Evolutionary conservation across 2,797 vertebrate species (phyloP).

Genomic region (Podargus strigoides): DNA sequence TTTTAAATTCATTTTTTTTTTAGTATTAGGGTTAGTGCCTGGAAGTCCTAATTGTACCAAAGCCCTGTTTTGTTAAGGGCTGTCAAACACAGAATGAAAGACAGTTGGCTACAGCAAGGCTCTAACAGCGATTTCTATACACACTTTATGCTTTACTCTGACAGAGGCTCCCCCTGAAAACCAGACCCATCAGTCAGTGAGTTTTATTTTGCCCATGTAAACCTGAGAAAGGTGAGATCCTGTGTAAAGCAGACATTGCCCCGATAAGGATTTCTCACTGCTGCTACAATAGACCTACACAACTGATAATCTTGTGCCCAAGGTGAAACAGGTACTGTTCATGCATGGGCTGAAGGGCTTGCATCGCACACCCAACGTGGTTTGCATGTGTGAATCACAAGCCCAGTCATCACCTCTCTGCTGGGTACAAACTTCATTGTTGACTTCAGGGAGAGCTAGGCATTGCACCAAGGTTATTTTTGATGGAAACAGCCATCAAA

Average conservation of each 20-base stretch:
- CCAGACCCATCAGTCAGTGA: neutral
- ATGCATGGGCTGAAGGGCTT: neutral
- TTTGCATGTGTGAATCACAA: fast-evolving
- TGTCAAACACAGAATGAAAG: neutral
- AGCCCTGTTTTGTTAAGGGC: neutral
- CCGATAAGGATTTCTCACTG: neutral
- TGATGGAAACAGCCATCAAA: neutral
- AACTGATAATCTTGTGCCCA: neutral
- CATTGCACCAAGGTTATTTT: neutral
- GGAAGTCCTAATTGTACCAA: neutral
- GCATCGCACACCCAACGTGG: fast-evolving
- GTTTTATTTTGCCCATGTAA: neutral
- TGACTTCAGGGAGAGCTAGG: neutral
- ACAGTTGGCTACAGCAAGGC: neutral
- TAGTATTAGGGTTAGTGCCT: neutral
- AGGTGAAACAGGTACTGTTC: neutral
- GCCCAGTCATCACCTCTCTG: neutral
- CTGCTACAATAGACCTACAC: neutral
- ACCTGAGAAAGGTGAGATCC: neutral
- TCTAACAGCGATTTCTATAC: neutral
- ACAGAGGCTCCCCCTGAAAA: neutral
- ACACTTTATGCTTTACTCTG: neutral
- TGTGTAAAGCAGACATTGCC: neutral
- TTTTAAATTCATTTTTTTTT: neutral
- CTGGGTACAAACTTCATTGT: neutral